Base-by-base conservation (phyloP, 2,113 vertebrate genomes). In the Heterochromis multidens region DNA sequence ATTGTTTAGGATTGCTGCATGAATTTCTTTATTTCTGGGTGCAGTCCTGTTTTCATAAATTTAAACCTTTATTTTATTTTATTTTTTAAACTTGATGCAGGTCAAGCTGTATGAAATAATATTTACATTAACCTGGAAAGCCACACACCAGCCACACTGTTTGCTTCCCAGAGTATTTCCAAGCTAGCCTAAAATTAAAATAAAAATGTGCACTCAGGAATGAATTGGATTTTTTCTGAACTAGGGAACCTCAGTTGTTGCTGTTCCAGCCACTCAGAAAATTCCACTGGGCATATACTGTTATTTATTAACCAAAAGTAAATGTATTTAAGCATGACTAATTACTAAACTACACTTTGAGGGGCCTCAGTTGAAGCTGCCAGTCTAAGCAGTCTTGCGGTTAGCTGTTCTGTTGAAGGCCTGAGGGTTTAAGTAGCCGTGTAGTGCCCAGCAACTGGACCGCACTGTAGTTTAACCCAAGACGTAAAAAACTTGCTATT, bases 401-500 rank as follows among this genome's bases (percentile, higher is more conserved):
- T 79, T 79, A 80, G 46, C 83, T 43, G 86, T 84, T 84, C 81
- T 77, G 46, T 72, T 84, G 60, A 88, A 77, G 60, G 37, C 77
- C 79, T 21, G 43, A 84, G 77, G 83, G 77, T 77, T 85, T 83
- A 49, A 92, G 78, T 88, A 88, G 90, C 63, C 19, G 40, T 83
- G 59, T 60, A 77, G 62, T 77, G 52, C 85, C 79, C 80, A 81
- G 83, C 60, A 92, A 89, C 84, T 80, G 72, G 70, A 80, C 35
- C 58, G 56, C 80, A 35, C 82, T 81, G 87, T 89, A 91, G 81
- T 82, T 76, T 11, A 6, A 77, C 60, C 54, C 33, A 29, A 80
- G 74, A 81, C 27, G 49, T 70, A 84, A 90, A 87, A 95, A 93
- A 94, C 78, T 91, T 85, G 81, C 35, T 79, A 83, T 92, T 94